phyloP scores from a whole-genome alignment of 2,797 vertebrate species.

The Esox lucius region DNA sequence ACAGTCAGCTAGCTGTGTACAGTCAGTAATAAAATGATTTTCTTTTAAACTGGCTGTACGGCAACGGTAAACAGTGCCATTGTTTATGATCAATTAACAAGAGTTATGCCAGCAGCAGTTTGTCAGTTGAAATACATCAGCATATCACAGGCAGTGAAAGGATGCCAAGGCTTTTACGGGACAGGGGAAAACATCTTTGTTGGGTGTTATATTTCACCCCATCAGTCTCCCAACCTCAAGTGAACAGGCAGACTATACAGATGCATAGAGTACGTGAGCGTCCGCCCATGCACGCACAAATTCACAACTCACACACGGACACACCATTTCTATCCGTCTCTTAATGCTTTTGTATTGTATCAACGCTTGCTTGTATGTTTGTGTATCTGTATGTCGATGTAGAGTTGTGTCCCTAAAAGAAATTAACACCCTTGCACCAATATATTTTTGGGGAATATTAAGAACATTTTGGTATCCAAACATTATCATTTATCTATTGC shows the following conservation, averaged over 20 bases:
- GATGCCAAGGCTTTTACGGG: constrained; percentile 42
- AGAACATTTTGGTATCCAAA: too few relatives aligned
- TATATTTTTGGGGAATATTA: too few relatives aligned
- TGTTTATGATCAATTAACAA: constrained; percentile 54
- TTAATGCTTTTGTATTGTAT: not conserved
- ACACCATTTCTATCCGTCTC: constrained; percentile 7
- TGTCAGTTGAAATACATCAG: constrained; percentile 34
- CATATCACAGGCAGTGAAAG: not conserved
- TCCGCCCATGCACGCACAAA: too few relatives aligned
- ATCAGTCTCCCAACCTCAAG: not conserved
- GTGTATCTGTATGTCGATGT: not conserved
- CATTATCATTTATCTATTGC: too few relatives aligned
- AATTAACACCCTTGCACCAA: too few relatives aligned
- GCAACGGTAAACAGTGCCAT: constrained; percentile 41
- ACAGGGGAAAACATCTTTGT: constrained; percentile 40
- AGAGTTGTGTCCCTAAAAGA: too few relatives aligned
- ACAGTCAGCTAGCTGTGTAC: constrained; percentile 39
- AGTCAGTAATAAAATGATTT: constrained; percentile 56
- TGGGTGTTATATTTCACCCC: constrained; percentile 37
- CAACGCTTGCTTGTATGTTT: not conserved
- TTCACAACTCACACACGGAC: too few relatives aligned
- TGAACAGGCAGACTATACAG: not conserved
- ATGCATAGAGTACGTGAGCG: not conserved
- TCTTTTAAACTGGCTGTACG: constrained; percentile 50
- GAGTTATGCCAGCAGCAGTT: constrained; percentile 40